Base-by-base conservation (phyloP, 2,888 invertebrate genomes). In the Candidula unifasciata region DNA sequence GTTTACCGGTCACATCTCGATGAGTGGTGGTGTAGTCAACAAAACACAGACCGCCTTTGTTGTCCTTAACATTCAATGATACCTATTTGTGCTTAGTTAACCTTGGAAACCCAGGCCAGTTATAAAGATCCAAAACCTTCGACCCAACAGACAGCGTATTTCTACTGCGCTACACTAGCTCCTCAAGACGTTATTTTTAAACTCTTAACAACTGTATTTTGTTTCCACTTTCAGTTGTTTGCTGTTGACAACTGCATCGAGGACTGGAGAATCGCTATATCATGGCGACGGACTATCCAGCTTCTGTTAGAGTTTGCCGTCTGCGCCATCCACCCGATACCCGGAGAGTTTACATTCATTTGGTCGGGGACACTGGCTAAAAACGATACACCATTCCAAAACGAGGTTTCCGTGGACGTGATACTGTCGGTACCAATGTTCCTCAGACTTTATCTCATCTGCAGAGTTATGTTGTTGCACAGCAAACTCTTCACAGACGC, bases 191-290 rank as follows among this genome's bases (percentile, higher is more conserved):
- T 44, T 44, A n/a, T 33, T n/a, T 27, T 27, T 16, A 18, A 27
- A 27, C 6, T 27, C n/a, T 24, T 35, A 21, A 35, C 18, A 30
- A 10, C 27, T 30, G 18, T 35, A 24, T 37, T 44, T 76, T 13
- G 30, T 21, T 79, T 64, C 54, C 33, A 24, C 37, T 52, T 52
- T 66, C 96, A 99, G 99, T 96, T 99, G 95, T 99, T 99, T 95
- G 99, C 99, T 97, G 98, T 99, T 95, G 99, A 99, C 96, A 99
- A 99, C 95, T 99, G 99, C 95, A 98, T 99, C 89, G 99, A 99
- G 94, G 99, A 99, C 95, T 99, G 99, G 99, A 96, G 99, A 94
- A 99, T 99, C 95, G 99, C 99, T 92, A 98, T 99, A 97, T 99
- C 99, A 91, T 98, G 97, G 96, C 98, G 98, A 95, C 96, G 99